Conservation (phyloP, 1,140 invertebrate species). For the Carcinoscorpius rotundicauda region DNA sequence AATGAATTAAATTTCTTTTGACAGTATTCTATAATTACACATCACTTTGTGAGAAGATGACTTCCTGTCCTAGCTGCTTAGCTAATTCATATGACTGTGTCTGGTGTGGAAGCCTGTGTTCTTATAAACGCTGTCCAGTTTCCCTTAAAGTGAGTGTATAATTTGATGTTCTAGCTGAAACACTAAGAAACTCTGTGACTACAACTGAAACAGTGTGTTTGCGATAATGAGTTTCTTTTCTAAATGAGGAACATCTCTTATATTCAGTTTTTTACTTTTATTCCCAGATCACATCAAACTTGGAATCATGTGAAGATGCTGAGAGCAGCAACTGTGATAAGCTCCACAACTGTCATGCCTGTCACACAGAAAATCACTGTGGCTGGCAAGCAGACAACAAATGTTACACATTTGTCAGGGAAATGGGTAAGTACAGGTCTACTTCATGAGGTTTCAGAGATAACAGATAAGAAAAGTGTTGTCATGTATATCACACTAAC, state of each 20-base stretch:
- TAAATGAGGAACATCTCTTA: no score
- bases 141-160: no score
- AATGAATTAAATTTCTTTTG: no score
- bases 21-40: slow-evolving; percentile 1
- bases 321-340: slow-evolving; percentile 50
- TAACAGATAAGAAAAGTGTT: no score
- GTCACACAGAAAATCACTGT: slow-evolving; percentile 48
- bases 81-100: slow-evolving; percentile 60
- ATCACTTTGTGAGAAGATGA: slow-evolving; percentile 44
- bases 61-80: slow-evolving; percentile 58
- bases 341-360: slow-evolving; percentile 71
- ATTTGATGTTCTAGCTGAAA: no score
- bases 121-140: slow-evolving; percentile 41
- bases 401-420: slow-evolving; percentile 22
- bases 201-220: no score
- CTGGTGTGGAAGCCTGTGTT: slow-evolving; percentile 52
- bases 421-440: background rate
- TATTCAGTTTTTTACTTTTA: no score
- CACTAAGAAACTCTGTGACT: no score
- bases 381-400: slow-evolving; percentile 24
- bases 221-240: no score
- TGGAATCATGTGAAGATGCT: slow-evolving; percentile 42
- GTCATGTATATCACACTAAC: no score
- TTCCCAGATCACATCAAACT: no score
- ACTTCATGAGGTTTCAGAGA: no score